A percentile compares a stretch with the other conserved stretches of the same genome.
phyloP scores from a whole-genome alignment of 2,113 vertebrate species.

The Psettodes erumei region DNA sequence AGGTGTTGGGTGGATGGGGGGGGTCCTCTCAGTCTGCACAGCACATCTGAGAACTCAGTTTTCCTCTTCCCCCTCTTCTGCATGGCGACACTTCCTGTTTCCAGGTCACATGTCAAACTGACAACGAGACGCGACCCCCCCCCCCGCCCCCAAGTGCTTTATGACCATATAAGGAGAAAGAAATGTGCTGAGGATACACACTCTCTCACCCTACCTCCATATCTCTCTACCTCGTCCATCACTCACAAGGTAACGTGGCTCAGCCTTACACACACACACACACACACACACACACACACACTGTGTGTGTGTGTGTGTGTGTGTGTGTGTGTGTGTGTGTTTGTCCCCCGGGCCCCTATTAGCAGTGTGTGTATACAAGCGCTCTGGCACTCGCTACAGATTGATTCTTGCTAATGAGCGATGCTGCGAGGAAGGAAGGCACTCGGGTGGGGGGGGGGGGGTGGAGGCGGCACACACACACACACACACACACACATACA shows the following conservation, averaged over 20 bases:
- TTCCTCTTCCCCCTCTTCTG: conserved; percentile 39
- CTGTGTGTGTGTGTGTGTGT: background rate
- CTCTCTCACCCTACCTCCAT: conserved; percentile 24
- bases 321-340: conserved; percentile 13
- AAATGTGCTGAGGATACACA: conserved; percentile 42
- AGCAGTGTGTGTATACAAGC: conserved; percentile 60
- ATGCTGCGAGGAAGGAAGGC: conserved; percentile 39
- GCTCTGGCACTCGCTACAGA: conserved; percentile 49
- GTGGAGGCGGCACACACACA: too few relatives aligned
- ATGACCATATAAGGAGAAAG: conserved; percentile 86
- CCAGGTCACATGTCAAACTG: conserved; percentile 68
- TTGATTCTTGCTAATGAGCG: conserved; percentile 70
- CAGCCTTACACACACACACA: too few relatives aligned
- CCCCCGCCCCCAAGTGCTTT: conserved; percentile 43
- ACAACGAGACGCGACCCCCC: conserved; percentile 45
- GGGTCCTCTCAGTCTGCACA: background rate
- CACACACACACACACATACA: too few relatives aligned
- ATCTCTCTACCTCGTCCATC: conserved; percentile 24
- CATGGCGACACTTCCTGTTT: conserved; percentile 80
- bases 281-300: too few relatives aligned
- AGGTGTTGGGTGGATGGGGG: too few relatives aligned
- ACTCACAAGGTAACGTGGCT: background rate
- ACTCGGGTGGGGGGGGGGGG: conserved; percentile 27
- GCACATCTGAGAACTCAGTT: conserved; percentile 20
- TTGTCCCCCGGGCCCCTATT: conserved; percentile 55